Evolutionary conservation across 2,888 invertebrate genomes (phyloP).

Genomic region (Nebria salina): DNA sequence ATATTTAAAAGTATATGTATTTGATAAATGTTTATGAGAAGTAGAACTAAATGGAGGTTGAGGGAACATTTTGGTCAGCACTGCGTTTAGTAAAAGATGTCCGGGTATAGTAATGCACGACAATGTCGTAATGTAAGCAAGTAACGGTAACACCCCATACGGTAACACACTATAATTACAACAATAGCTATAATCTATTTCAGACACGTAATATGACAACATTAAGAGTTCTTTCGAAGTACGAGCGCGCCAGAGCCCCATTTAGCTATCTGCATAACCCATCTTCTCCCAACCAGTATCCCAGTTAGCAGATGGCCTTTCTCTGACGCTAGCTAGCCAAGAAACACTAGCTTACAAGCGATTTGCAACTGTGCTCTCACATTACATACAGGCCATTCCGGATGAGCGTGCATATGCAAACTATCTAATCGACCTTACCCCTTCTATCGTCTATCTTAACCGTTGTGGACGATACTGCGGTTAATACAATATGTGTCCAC

Average conservation of each 20-base stretch:
- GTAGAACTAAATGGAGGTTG: neutral
- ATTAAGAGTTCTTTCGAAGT: slow-evolving; percentile 62
- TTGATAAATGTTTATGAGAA: no score
- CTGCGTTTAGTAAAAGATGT: slow-evolving; percentile 9
- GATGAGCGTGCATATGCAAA: slow-evolving; percentile 58
- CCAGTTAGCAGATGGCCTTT: slow-evolving; percentile 58
- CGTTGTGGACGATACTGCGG: neutral
- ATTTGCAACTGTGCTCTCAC: neutral
- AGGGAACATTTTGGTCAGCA: slow-evolving; percentile 19
- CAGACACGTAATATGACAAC: slow-evolving; percentile 63
- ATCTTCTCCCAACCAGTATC: slow-evolving; percentile 56
- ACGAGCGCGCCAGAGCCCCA: slow-evolving; percentile 53
- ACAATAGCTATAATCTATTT: slow-evolving; percentile 63
- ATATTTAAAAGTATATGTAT: no score
- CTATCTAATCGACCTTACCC: slow-evolving; percentile 58
- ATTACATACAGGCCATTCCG: slow-evolving; percentile 46
- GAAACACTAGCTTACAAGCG: neutral
- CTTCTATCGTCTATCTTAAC: slow-evolving; percentile 7
- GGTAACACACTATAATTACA: slow-evolving; percentile 61
- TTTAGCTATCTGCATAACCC: slow-evolving; percentile 62
- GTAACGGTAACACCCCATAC: slow-evolving; percentile 55
- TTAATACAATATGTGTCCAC: neutral
- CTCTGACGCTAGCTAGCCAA: slow-evolving; percentile 53
- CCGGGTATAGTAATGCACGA: slow-evolving; percentile 26
- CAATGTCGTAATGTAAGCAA: slow-evolving; percentile 5